These are phyloP conservation scores for Dysidea cf. avara DNA, from an alignment of 37 sponge, comb jelly and placozoan species.

Conservation along the genomic window DNA sequence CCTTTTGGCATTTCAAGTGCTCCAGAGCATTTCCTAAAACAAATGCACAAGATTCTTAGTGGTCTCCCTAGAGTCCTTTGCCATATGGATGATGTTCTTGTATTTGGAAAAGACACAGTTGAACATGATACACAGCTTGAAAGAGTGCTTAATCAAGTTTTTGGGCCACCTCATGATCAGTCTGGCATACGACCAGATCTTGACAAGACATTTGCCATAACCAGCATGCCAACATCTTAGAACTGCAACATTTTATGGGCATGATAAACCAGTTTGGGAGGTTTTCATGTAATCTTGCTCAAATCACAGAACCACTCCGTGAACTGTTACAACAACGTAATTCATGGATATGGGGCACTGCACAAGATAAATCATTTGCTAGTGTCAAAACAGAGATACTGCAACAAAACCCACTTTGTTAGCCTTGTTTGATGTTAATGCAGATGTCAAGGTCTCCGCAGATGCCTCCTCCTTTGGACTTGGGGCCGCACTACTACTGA, in stretches of 20 bases:
- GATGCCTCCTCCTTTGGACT: conserved; percentile 33
- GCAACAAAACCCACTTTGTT: conserved; percentile 8
- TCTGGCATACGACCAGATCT: conserved; percentile 36
- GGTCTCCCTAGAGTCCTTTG: no score
- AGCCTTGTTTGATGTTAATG: conserved; percentile 2
- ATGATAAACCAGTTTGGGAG: conserved; percentile 47
- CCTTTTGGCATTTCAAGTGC: no score
- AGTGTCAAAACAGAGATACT: conserved; percentile 21
- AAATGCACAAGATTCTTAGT: no score
- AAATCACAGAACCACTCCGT: conserved; percentile 6
- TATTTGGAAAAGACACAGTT: no score
- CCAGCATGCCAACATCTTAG: no score
- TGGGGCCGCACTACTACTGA: conserved; percentile 14
- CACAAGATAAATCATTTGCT: conserved; percentile 26
- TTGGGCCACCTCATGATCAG: conserved; percentile 33
- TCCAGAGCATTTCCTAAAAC: no score
- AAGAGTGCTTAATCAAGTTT: conserved; percentile 18
- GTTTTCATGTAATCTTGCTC: conserved; percentile 10
- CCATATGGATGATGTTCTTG: no score
- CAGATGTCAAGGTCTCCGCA: conserved; percentile 18
- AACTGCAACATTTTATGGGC: conserved; percentile 36
- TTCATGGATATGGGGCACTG: conserved; percentile 26
- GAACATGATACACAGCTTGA: no score
- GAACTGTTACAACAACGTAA: conserved; percentile 2
- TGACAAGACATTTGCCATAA: conserved; percentile 20